Percentiles rank a stretch among this genome's conserved stretches.
phyloP scores from a whole-genome alignment of 2,113 vertebrate genomes.

The Balaeniceps rex region DNA sequence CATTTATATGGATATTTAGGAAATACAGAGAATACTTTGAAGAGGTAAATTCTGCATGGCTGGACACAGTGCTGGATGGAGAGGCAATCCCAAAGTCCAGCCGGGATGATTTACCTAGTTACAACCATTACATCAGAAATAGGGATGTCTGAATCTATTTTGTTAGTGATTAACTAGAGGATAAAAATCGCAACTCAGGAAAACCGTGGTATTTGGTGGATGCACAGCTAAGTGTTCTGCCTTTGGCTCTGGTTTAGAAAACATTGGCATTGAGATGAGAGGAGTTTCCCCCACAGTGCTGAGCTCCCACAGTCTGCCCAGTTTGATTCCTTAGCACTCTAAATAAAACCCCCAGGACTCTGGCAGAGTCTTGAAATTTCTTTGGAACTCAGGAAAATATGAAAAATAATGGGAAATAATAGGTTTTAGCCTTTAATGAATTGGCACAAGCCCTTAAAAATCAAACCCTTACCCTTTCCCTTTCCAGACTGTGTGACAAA shows the following conservation, averaged over 20 bases:
- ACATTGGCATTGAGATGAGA: background rate
- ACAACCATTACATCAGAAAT: background rate
- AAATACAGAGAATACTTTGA: background rate
- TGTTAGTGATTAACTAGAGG: background rate
- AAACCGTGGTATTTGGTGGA: background rate
- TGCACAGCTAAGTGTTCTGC: background rate
- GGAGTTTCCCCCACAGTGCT: background rate
- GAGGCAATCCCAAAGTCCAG: background rate
- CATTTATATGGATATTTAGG: background rate
- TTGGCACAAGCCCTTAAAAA: background rate
- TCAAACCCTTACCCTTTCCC: background rate
- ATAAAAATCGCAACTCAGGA: background rate
- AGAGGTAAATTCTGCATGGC: background rate
- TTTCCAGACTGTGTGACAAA: background rate
- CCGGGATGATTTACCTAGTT: background rate
- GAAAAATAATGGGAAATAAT: background rate
- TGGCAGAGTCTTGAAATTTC: constrained; percentile 16
- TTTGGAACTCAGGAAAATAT: background rate
- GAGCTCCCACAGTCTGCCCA: constrained; percentile 16
- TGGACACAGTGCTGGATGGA: background rate
- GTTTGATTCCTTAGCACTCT: constrained; percentile 24
- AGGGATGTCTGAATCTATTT: background rate
- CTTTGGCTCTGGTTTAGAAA: constrained; percentile 37
- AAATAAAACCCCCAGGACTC: constrained; percentile 35
- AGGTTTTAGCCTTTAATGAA: background rate